Evolutionary conservation across 2,797 vertebrate species (phyloP), one percentile per base, ranked within the genome.

Genomic region (Brachymystax lenok): DNA sequence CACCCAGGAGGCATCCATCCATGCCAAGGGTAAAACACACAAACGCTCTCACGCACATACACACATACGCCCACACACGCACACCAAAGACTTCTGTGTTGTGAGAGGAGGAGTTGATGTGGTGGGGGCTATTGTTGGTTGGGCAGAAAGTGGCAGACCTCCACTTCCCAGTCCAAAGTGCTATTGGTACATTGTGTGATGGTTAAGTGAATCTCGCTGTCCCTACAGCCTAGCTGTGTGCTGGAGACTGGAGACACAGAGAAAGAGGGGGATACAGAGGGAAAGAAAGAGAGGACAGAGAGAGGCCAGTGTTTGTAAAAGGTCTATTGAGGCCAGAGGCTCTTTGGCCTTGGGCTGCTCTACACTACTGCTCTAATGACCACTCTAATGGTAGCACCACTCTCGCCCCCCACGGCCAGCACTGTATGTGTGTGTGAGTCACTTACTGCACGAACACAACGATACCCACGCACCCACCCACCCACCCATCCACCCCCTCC

Each of bases 1-100:
- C 94, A 96, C 96, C 94, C 94, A 95, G 88, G 93, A 95, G 95
- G 92, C 90, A 93, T 46, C 40, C 40, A 46, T 46, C 10, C 54
- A 56, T 19, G 54, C 54, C 17, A 56, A n/a, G 92, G 89, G 93
- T 92, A 92, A 59, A 2, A 59, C 17, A 59, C 17, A 80, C 81
- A 73, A 46, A 68, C 40, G 2, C 40, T 21, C 35, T 17, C 69
- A 75, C 66, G 63, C 68, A 35, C 16, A 40, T 14, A 71, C 74
- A 67, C 21, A 50, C 56, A 68, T 28, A 67, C 1, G 1, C 74
- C 52, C 28, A 59, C 21, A 40, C 27, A 50, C 10, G 8, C 35
- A 40, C 54, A 71, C 71, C 64, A 75, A 73, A 6, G 74, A 68
- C 59, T 24, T 24, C 5, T 59, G n/a, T 59, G 17, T 6, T 59